These are phyloP conservation scores for Mongoloraphidia duomilia DNA, from an alignment of 2,888 invertebrate genomes.

Conservation along the genomic window DNA sequence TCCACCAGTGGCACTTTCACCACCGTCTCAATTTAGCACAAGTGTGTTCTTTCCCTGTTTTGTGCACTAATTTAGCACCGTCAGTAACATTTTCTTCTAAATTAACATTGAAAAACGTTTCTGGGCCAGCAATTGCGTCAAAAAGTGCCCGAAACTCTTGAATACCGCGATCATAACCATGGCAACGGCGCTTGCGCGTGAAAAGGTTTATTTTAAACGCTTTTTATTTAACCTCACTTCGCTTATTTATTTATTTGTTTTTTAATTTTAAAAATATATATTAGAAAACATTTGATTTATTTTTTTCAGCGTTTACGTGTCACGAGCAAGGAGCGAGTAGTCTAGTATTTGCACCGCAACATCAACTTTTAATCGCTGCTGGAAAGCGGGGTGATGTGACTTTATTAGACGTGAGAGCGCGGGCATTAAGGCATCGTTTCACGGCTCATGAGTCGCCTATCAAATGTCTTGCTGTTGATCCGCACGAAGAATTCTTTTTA, in stretches of 20 bases:
- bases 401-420: slow-evolving; percentile 87
- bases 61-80: too few species aligned
- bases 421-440: slow-evolving; percentile 71
- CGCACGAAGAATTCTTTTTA: slow-evolving; percentile 89
- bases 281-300: slow-evolving; percentile 8
- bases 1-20: too few species aligned
- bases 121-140: too few species aligned
- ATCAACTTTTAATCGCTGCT: slow-evolving; percentile 87
- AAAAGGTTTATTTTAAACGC: too few species aligned
- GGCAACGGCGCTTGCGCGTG: too few species aligned
- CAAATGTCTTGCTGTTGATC: slow-evolving; percentile 88
- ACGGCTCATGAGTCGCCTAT: slow-evolving; percentile 88
- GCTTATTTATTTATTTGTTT: background rate
- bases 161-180: too few species aligned
- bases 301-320: slow-evolving; percentile 67
- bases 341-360: slow-evolving; percentile 80
- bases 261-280: background rate
- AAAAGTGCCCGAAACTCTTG: too few species aligned
- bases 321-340: slow-evolving; percentile 90
- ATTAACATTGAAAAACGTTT: too few species aligned
- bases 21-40: too few species aligned
- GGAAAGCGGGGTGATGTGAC: slow-evolving; percentile 95
- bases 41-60: too few species aligned
- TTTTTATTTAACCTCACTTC: too few species aligned
- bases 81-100: too few species aligned